phyloP scores from a whole-genome alignment of 2,797 vertebrate genomes.

The Aeoliscus strigatus region DNA sequence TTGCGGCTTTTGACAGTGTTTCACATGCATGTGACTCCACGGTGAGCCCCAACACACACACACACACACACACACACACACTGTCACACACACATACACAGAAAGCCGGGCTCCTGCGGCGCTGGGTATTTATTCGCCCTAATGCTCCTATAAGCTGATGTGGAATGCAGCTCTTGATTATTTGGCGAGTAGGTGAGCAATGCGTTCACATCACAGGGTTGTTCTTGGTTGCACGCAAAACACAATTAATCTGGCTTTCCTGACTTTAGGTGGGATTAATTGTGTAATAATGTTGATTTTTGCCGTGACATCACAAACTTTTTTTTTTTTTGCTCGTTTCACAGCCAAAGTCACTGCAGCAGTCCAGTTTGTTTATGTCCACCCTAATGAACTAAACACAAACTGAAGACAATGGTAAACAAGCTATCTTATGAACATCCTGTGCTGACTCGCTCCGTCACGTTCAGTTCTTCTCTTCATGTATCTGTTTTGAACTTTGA shows the following conservation, averaged over 20 bases:
- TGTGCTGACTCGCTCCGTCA: slow-evolving; percentile 13
- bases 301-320: slow-evolving; percentile 23
- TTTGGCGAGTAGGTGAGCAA: slow-evolving; percentile 51
- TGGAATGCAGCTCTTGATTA: slow-evolving; percentile 63
- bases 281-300: slow-evolving; percentile 43
- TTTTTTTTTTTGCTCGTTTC: too few species aligned
- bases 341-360: slow-evolving; percentile 13
- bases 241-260: slow-evolving; percentile 57
- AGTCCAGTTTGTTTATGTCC: not conserved
- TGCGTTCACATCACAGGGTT: slow-evolving; percentile 64
- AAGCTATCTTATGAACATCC: slow-evolving; percentile 33
- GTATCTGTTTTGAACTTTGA: not conserved
- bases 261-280: slow-evolving; percentile 55
- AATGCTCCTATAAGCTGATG: slow-evolving; percentile 63
- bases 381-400: too few species aligned
- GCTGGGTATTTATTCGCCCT: slow-evolving; percentile 49
- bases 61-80: slow-evolving; percentile 18
- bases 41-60: slow-evolving; percentile 34
- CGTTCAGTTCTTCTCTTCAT: slow-evolving; percentile 4
- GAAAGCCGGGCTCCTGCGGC: slow-evolving; percentile 16
- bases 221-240: slow-evolving; percentile 56
- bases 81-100: slow-evolving; percentile 6
- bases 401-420: too few species aligned
- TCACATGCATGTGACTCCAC: slow-evolving; percentile 62
- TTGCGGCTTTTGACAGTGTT: slow-evolving; percentile 30